Evolutionary conservation across 2,113 vertebrate genomes (phyloP), one percentile per base, ranked within the genome.

Genomic region (Clinocottus analis): DNA sequence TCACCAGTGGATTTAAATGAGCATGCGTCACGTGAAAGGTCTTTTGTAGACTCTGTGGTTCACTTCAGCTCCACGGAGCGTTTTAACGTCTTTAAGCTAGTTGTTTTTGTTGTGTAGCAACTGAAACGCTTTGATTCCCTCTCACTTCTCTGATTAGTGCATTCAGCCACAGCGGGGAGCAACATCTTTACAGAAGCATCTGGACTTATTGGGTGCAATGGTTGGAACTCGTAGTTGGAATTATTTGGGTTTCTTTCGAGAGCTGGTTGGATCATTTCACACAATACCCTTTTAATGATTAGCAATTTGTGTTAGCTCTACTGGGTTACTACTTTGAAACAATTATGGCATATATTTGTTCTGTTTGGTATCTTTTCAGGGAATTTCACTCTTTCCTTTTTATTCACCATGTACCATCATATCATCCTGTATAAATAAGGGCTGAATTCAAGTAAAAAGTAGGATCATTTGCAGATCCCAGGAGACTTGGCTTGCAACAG

Each of bases 41-140:
- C 8, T 31, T 64, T 45, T 66, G 23, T n/a, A n/a, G n/a, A n/a
- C n/a, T n/a, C n/a, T n/a, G n/a, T n/a, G n/a, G n/a, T n/a, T n/a
- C n/a, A n/a, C n/a, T 21, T 55, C 45, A 41, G 25, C 19, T 69
- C 13, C 33, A 21, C 0, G 2, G 9, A 25, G 33, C 23, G 19
- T 67, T 75, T 75, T 45, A 63, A 27, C 2, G 3, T 64, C 59
- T 64, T 64, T 58, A 39, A 63, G 23, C n/a, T 37, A 9, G 23
- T 60, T 21, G 21, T 27, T 72, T 72, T 43, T 11, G 12, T 75
- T 69, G 53, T n/a, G 45, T 7, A 35, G 14, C 12, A 62, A 27
- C 61, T 71, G 49, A 75, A 62, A 47, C 72, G 17, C 35, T 62
- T 31, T 78, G 25, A 55, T 63, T 68, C 9, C 8, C 31, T 55